Evolutionary conservation across 2,888 invertebrate genomes (phyloP).

Genomic region (Tenthredo amoena): DNA sequence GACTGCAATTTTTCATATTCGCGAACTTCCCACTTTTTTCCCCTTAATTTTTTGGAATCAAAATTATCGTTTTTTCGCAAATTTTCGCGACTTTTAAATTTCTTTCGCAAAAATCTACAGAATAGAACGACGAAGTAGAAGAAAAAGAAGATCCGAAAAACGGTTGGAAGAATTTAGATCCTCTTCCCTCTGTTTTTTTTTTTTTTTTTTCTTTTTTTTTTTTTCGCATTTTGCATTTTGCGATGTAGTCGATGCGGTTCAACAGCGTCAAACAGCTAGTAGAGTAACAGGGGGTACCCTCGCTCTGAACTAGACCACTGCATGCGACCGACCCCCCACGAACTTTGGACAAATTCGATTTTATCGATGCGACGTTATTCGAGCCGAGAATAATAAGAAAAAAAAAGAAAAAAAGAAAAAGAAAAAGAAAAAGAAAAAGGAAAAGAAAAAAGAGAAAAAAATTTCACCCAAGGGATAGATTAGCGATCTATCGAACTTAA

Average conservation of each 20-base stretch:
- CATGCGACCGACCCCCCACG: constrained; percentile 58
- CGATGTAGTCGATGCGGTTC: neutral
- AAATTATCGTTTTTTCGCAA: too few species aligned
- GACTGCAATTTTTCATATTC: too few species aligned
- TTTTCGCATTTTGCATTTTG: neutral
- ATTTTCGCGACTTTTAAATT: too few species aligned
- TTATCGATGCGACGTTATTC: constrained; percentile 61
- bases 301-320: neutral
- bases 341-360: constrained; percentile 70
- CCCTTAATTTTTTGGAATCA: too few species aligned
- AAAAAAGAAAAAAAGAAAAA: neutral
- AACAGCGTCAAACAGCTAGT: neutral
- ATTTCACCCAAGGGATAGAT: neutral
- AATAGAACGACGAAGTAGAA: too few species aligned
- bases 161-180: neutral
- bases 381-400: neutral
- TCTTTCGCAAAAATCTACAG: too few species aligned
- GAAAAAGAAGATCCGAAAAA: too few species aligned
- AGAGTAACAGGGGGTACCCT: neutral
- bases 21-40: too few species aligned
- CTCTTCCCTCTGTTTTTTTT: neutral
- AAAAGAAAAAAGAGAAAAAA: neutral
- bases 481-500: neutral
- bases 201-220: neutral
- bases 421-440: neutral